Evolutionary conservation across 2,797 vertebrate genomes (phyloP).

Genomic region (Taenioides sp.): DNA sequence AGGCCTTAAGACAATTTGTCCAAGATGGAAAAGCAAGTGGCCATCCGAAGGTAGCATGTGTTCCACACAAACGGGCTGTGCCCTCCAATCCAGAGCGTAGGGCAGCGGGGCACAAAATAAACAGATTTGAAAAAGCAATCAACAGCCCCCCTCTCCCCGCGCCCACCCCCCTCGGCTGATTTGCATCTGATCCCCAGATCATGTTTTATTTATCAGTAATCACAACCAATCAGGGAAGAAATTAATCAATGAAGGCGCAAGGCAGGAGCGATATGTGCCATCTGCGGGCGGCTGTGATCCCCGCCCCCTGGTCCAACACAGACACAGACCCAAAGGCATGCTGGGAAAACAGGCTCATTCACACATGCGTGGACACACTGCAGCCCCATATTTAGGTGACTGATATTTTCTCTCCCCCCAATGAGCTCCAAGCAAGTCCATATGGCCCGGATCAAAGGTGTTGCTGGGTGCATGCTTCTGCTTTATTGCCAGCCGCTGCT

Average conservation of each 20-base stretch:
- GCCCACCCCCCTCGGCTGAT: conserved; percentile 63
- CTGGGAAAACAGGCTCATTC: conserved; percentile 45
- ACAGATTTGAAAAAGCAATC: conserved; percentile 85
- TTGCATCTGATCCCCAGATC: conserved; percentile 83
- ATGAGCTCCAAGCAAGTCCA: conserved; percentile 91
- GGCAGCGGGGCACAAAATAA: conserved; percentile 79
- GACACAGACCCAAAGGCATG: conserved; percentile 39
- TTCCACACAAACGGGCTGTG: conserved; percentile 39
- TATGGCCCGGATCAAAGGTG: conserved; percentile 99
- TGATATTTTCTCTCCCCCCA: conserved; percentile 80
- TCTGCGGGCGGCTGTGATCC: conserved; percentile 84
- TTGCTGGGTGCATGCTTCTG: conserved; percentile 98
- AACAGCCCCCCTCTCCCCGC: conserved; percentile 59
- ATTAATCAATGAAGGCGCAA: conserved; percentile 86
- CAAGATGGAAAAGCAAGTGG: conserved; percentile 20
- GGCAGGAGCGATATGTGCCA: conserved; percentile 84
- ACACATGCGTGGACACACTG: conserved; percentile 35
- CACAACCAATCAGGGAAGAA: conserved; percentile 89
- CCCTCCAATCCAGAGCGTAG: conserved; percentile 71
- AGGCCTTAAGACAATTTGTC: conserved; percentile 4
- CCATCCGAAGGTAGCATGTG: conserved; percentile 32
- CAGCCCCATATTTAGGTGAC: conserved; percentile 83
- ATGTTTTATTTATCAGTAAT: conserved; percentile 90
- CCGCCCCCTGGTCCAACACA: conserved; percentile 54
- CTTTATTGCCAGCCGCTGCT: conserved; percentile 99